A percentile compares a stretch with the other conserved stretches of the same genome.
phyloP scores from a whole-genome alignment of 2,113 vertebrate species.

The Zingel zingel region DNA sequence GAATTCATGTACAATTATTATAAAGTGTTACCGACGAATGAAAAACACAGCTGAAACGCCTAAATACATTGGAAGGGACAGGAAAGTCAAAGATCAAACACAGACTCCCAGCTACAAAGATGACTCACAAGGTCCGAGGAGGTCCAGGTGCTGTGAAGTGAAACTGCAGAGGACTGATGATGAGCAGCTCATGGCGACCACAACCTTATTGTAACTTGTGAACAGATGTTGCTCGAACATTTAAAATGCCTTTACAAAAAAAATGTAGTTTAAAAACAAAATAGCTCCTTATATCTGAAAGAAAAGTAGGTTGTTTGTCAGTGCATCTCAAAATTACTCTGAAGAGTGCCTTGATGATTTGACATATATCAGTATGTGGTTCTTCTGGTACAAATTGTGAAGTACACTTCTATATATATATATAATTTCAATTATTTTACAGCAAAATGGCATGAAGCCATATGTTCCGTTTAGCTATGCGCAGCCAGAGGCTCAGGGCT shows the following conservation, averaged over 20 bases:
- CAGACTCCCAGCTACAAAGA: neutral
- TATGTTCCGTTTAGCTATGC: conserved; percentile 61
- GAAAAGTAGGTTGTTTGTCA: neutral
- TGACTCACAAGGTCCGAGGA: neutral
- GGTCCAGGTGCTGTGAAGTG: neutral
- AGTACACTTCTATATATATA: conserved; percentile 62
- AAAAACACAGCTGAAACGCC: too few species aligned
- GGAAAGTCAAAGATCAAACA: too few species aligned
- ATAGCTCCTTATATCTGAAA: neutral
- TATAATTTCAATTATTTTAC: conserved; percentile 73
- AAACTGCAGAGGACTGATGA: neutral
- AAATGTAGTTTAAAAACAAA: neutral
- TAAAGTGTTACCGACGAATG: too few species aligned
- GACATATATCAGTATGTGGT: conserved; percentile 7
- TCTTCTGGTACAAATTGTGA: conserved; percentile 42
- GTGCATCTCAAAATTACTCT: neutral
- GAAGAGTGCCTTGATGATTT: conserved; percentile 4
- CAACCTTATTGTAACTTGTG: neutral
- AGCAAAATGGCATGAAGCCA: conserved; percentile 53
- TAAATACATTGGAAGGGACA: too few species aligned
- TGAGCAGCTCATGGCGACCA: neutral
- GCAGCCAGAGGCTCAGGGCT: conserved; percentile 23
- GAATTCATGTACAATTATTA: too few species aligned
- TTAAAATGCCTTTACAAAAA: neutral
- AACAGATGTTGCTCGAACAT: neutral